A percentile compares a stretch with the other conserved stretches of the same genome.
Evolutionary conservation across 2,888 invertebrate species (phyloP).

Genomic region (Eilema caniola): DNA sequence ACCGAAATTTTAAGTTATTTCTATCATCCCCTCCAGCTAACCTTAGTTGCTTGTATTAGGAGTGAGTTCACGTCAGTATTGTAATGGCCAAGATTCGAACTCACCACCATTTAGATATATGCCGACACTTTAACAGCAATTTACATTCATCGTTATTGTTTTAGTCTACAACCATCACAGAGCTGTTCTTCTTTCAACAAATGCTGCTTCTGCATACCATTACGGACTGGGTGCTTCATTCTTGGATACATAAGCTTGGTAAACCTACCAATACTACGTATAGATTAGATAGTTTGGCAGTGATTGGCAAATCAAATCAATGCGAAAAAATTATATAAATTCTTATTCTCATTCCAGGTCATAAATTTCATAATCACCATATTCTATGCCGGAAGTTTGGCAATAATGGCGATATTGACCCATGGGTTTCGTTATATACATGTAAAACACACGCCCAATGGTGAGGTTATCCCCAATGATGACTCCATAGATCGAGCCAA

Average conservation of each 20-base stretch:
- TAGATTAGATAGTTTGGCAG: neutral
- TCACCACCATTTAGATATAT: neutral
- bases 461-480: slow-evolving; percentile 24
- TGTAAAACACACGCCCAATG: slow-evolving; percentile 21
- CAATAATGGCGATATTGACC: slow-evolving; percentile 40
- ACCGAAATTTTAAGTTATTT: too few relatives aligned
- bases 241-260: slow-evolving; percentile 47
- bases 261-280: neutral
- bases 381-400: slow-evolving; percentile 37
- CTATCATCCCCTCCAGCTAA: too few relatives aligned
- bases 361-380: slow-evolving; percentile 39
- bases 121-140: neutral
- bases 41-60: too few relatives aligned
- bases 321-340: neutral
- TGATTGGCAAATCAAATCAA: neutral
- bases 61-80: too few relatives aligned
- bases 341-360: slow-evolving; percentile 29
- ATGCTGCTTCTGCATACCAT: slow-evolving; percentile 48
- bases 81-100: too few relatives aligned
- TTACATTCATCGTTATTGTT: neutral
- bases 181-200: slow-evolving; percentile 29
- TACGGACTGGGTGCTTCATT: slow-evolving; percentile 44
- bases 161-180: slow-evolving; percentile 23
- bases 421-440: slow-evolving; percentile 42
- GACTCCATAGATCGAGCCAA: slow-evolving; percentile 21